phyloP scores from a whole-genome alignment of 2,888 invertebrate genomes.

The Sarcophaga carnaria region DNA sequence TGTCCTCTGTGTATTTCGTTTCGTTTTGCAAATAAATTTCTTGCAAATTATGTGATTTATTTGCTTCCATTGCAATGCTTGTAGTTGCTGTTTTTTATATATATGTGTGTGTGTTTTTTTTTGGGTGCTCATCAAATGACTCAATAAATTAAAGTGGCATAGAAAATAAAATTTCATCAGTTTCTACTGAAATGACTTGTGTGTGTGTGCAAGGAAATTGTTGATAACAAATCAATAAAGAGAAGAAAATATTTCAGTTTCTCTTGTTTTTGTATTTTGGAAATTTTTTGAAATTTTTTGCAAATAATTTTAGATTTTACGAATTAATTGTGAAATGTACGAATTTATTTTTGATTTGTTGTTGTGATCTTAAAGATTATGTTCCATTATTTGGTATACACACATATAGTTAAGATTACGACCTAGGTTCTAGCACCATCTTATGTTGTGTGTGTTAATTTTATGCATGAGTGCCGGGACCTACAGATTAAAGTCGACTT shows the following conservation, averaged over 20 bases:
- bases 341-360: no score
- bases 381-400: no score
- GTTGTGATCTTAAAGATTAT: no score
- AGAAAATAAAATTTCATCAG: constrained; percentile 25
- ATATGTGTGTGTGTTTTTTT: background rate
- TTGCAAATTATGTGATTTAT: constrained; percentile 48
- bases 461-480: no score
- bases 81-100: background rate
- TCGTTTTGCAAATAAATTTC: constrained; percentile 21
- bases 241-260: background rate
- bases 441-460: no score
- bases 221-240: constrained; percentile 28
- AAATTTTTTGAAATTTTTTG: no score
- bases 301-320: no score
- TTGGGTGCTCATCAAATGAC: background rate
- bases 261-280: background rate
- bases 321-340: no score
- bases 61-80: background rate
- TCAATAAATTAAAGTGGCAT: constrained; percentile 32
- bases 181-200: background rate
- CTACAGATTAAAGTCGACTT: no score
- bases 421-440: no score
- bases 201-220: background rate
- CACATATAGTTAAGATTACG: no score
- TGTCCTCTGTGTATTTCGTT: background rate